Evolutionary conservation across 2,888 invertebrate genomes (phyloP).

Genomic region (Tryphoninae sp.): DNA sequence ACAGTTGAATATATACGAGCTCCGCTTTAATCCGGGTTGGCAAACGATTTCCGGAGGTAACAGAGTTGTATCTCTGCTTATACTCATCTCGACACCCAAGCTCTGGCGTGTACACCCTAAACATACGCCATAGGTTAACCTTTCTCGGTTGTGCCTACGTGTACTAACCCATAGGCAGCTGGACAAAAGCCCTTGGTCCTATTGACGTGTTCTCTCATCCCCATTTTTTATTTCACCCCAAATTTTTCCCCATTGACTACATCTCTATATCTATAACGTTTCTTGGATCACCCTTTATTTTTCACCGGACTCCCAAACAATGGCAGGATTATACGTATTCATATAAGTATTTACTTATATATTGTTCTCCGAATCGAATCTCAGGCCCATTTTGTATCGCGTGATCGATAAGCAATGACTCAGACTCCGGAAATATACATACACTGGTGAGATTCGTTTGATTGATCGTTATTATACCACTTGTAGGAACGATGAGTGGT

Average conservation of each 20-base stretch:
- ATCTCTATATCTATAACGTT: background rate
- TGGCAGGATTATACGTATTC: background rate
- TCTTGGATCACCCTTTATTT: slow-evolving; percentile 7
- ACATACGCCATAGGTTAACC: no score
- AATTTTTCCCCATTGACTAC: no score
- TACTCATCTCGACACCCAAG: background rate
- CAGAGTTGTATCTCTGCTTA: slow-evolving; percentile 34
- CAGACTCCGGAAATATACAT: background rate
- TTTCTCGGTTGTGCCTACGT: no score
- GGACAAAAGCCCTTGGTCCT: no score
- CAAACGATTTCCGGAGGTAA: slow-evolving; percentile 54
- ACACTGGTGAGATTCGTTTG: background rate
- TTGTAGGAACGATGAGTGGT: background rate
- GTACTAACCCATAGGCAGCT: no score
- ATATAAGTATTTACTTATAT: slow-evolving; percentile 3
- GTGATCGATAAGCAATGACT: slow-evolving; percentile 25
- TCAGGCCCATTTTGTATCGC: slow-evolving; percentile 12
- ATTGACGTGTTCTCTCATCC: no score
- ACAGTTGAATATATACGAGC: slow-evolving; percentile 43
- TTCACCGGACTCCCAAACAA: background rate
- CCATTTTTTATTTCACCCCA: no score
- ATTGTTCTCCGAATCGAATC: slow-evolving; percentile 14
- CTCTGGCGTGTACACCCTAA: no score
- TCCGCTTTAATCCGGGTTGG: slow-evolving; percentile 59
- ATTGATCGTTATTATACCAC: slow-evolving; percentile 5